These are phyloP conservation scores for Nycteola revayana DNA, from an alignment of 2,888 invertebrate genomes.

Conservation along the genomic window DNA sequence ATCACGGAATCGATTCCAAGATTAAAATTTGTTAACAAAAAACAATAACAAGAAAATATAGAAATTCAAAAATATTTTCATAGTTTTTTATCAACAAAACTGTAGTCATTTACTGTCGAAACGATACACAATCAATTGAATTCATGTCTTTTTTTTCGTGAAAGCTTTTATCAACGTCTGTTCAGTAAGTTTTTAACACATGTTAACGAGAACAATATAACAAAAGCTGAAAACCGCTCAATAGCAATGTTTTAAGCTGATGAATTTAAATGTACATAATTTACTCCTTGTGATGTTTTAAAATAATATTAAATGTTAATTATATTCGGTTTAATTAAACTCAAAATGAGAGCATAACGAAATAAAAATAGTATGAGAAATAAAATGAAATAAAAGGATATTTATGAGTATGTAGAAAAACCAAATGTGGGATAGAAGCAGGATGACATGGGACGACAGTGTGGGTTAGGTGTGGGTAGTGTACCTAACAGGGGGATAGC, in stretches of 20 bases:
- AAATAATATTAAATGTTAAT: slow-evolving; percentile 57
- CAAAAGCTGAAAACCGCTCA: slow-evolving; percentile 40
- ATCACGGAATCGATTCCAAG: slow-evolving; percentile 77
- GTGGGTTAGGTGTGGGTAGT: slow-evolving; percentile 73
- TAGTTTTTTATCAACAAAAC: slow-evolving; percentile 8
- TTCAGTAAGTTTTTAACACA: slow-evolving; percentile 10
- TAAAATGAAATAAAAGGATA: slow-evolving; percentile 45
- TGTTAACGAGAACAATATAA: slow-evolving; percentile 23
- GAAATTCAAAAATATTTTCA: slow-evolving; percentile 16
- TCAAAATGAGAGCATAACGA: slow-evolving; percentile 41
- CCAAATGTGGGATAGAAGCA: slow-evolving; percentile 51
- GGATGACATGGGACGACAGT: slow-evolving; percentile 58
- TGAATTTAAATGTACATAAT: slow-evolving; percentile 53
- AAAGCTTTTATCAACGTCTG: background rate
- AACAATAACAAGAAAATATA: slow-evolving; percentile 24
- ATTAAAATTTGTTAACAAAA: slow-evolving; percentile 34
- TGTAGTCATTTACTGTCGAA: slow-evolving; percentile 7
- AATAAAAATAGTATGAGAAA: slow-evolving; percentile 43
- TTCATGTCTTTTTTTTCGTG: background rate
- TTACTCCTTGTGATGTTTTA: slow-evolving; percentile 81
- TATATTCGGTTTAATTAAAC: slow-evolving; percentile 48
- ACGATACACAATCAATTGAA: slow-evolving; percentile 2
- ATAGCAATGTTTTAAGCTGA: slow-evolving; percentile 26
- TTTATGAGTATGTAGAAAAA: slow-evolving; percentile 50
- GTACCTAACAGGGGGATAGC: slow-evolving; percentile 99